Conservation (phyloP, 2,888 invertebrate species). For the Calliscelio sp. region DNA sequence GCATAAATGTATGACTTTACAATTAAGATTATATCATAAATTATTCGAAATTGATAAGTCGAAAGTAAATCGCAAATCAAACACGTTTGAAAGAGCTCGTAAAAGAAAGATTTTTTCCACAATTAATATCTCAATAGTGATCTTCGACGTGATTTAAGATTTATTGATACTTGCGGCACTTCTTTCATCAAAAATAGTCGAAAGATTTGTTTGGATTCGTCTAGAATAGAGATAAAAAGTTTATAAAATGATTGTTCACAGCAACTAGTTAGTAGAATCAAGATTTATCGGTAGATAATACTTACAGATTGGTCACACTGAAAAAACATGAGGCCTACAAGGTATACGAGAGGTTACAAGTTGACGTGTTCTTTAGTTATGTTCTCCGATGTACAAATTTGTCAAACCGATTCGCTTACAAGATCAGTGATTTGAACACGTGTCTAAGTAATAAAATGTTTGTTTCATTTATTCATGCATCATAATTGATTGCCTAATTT, state of each 20-base stretch:
- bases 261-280: constrained; percentile 82
- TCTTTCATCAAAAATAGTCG: constrained; percentile 47
- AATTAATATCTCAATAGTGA: constrained; percentile 46
- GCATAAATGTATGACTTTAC: too few relatives aligned
- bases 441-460: constrained; percentile 23
- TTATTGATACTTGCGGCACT: constrained; percentile 50
- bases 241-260: constrained; percentile 74
- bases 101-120: constrained; percentile 1
- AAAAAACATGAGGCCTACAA: constrained; percentile 81
- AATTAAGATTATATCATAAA: too few relatives aligned
- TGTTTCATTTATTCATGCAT: too few relatives aligned
- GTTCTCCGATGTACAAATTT: constrained; percentile 65
- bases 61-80: too few relatives aligned
- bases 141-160: constrained; percentile 41
- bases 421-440: constrained; percentile 49
- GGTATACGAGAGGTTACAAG: constrained; percentile 76
- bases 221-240: constrained; percentile 68
- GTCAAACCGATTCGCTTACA: constrained; percentile 51
- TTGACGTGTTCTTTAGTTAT: constrained; percentile 69
- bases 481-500: too few relatives aligned
- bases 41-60: background rate
- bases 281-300: constrained; percentile 83
- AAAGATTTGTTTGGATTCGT: constrained; percentile 51
- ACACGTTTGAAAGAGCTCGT: constrained; percentile 17
- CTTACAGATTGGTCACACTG: constrained; percentile 80